Evolutionary conservation across 2,888 invertebrate genomes (phyloP).

Genomic region (Endotricha flammealis): DNA sequence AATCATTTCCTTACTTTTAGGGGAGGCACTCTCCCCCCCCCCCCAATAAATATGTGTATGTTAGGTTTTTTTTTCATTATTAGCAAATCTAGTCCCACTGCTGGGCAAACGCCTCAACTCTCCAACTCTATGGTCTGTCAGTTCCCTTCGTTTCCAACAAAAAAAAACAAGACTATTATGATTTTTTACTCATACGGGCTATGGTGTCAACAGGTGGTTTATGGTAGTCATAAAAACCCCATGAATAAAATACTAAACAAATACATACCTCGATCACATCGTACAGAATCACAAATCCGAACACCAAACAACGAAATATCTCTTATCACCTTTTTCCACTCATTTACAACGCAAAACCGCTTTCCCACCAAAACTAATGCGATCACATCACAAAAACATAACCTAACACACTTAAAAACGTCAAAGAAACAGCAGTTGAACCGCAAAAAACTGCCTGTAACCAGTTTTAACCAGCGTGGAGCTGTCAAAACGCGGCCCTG

Average conservation of each 20-base stretch:
- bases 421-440: slow-evolving; percentile 19
- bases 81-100: no score
- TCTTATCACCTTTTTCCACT: slow-evolving; percentile 5
- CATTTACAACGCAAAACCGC: slow-evolving; percentile 15
- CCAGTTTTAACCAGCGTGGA: slow-evolving; percentile 26
- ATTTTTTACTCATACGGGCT: no score
- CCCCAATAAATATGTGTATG: no score
- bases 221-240: background rate
- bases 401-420: slow-evolving; percentile 28
- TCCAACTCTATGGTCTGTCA: no score
- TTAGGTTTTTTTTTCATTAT: no score
- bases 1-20: no score
- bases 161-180: no score
- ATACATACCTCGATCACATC: slow-evolving; percentile 20
- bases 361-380: slow-evolving; percentile 51
- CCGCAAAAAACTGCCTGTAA: slow-evolving; percentile 23
- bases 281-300: slow-evolving; percentile 12
- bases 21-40: no score
- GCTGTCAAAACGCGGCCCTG: slow-evolving; percentile 41
- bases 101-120: no score
- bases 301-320: background rate
- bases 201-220: slow-evolving; percentile 7
- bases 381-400: slow-evolving; percentile 34
- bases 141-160: no score
- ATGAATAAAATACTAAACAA: background rate